Base-by-base conservation (phyloP, 2,888 invertebrate species). In the Auanema freiburgensis region DNA sequence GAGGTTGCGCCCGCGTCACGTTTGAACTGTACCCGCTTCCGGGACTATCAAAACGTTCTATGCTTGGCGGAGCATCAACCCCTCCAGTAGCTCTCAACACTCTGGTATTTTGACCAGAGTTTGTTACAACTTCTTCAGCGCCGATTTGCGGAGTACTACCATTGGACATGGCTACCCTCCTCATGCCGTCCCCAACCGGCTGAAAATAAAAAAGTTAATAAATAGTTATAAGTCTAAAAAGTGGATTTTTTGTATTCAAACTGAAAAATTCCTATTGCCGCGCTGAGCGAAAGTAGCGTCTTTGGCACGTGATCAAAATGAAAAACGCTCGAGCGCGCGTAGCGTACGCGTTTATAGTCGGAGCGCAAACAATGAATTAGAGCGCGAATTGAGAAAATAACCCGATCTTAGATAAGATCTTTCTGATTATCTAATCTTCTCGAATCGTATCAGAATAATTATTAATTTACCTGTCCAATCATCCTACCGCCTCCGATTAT, bases 101-200 rank as follows among this genome's bases (percentile, higher is more conserved):
- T 6, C 21, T 16, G 12, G 14, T 43, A 43, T n/a, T 43, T 10
- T 46, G 16, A 53, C 53, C 24, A 16, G 60, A 40, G 11, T 46
- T 42, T n/a, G 8, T 43, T 41, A 71, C 53, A n/a, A 65, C 66
- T 46, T 68, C 68, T 60, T 68, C 68, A 21, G 49, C 65, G 12
- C 60, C 58, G n/a, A 12, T 41, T 33, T 50, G 55, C 25, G 42
- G 14, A 43, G 42, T 53, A 43, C n/a, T 12, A 57, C 18, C 23
- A 42, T 51, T 51, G 57, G 52, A 21, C 18, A 16, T 16, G 23
- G 24, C 8, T 21, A 49, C 49, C 25, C 44, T n/a, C n/a, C 44
- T 21, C 49, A n/a, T 56, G n/a, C n/a, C 42, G 49, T 60, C 66
- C 66, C 66, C 69, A 66, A 66, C 63, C 63, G 66, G 59, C 69